These are phyloP conservation scores for Daphoenositta chrysoptera DNA, from an alignment of 2,113 vertebrate species.

Conservation along the genomic window DNA sequence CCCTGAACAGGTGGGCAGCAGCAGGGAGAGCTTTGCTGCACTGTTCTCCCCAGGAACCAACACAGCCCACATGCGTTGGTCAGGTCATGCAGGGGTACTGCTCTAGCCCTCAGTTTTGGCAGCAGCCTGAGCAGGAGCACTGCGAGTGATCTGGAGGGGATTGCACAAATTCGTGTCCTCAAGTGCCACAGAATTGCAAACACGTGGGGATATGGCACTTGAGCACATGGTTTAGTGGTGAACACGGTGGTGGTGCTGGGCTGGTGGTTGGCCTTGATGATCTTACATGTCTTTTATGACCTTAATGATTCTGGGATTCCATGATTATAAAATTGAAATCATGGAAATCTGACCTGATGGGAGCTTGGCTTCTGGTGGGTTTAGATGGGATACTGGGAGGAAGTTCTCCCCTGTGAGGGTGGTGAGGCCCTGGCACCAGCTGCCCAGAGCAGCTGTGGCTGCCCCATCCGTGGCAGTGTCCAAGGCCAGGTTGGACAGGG, in stretches of 20 bases:
- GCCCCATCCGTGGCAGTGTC: neutral
- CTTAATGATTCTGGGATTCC: neutral
- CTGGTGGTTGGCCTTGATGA: neutral
- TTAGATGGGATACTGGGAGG: neutral
- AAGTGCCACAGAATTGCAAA: neutral
- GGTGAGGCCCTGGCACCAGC: neutral
- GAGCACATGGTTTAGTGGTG: neutral
- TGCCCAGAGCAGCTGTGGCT: neutral
- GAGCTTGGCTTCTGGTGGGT: neutral
- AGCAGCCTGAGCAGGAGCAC: neutral
- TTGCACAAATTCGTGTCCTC: neutral
- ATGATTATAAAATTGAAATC: neutral
- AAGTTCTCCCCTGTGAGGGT: neutral
- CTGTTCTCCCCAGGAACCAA: neutral
- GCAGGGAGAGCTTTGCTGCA: neutral
- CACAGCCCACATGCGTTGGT: fast-evolving
- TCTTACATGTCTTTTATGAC: neutral
- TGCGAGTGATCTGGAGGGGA: fast-evolving
- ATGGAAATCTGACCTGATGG: neutral
- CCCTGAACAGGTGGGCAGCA: neutral
- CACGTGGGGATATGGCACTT: fast-evolving
- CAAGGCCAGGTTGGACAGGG: fast-evolving
- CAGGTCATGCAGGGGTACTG: neutral
- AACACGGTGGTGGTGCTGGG: neutral
- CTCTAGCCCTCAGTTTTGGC: neutral